Percentiles rank a stretch among this genome's conserved stretches.
These are phyloP conservation scores for Drosophila affinis DNA, from an alignment of 2,888 invertebrate species.

Conservation along the genomic window DNA sequence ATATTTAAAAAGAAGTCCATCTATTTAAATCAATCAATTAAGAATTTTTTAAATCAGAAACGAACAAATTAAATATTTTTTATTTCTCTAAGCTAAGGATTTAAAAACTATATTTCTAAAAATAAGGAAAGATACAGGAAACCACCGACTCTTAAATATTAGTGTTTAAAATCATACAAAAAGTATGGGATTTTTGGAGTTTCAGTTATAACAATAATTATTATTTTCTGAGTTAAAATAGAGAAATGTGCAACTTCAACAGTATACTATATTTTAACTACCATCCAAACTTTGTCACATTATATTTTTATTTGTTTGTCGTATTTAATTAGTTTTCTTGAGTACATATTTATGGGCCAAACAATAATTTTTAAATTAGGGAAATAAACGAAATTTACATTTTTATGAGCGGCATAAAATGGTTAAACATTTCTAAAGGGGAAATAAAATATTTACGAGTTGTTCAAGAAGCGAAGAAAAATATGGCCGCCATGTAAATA, in stretches of 20 bases:
- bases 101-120: no score
- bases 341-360: conserved; percentile 25
- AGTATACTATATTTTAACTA: neutral
- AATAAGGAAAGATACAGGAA: no score
- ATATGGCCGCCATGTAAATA: conserved; percentile 65
- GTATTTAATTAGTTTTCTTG: conserved; percentile 27
- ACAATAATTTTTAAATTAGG: conserved; percentile 12
- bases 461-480: conserved; percentile 46
- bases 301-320: conserved; percentile 24
- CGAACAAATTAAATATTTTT: neutral
- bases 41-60: no score
- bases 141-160: no score
- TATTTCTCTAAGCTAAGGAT: no score
- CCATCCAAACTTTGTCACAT: neutral
- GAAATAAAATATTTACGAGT: conserved; percentile 49
- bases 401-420: conserved; percentile 33
- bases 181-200: no score
- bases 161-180: no score
- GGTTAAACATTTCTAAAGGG: conserved; percentile 35
- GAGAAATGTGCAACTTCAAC: no score
- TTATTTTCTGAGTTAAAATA: no score
- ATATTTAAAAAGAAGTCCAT: no score
- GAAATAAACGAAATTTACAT: conserved; percentile 21
- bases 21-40: no score
- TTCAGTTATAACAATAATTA: no score